Conservation (phyloP, 1,140 invertebrate species). For the Philopotamus ludificatus region DNA sequence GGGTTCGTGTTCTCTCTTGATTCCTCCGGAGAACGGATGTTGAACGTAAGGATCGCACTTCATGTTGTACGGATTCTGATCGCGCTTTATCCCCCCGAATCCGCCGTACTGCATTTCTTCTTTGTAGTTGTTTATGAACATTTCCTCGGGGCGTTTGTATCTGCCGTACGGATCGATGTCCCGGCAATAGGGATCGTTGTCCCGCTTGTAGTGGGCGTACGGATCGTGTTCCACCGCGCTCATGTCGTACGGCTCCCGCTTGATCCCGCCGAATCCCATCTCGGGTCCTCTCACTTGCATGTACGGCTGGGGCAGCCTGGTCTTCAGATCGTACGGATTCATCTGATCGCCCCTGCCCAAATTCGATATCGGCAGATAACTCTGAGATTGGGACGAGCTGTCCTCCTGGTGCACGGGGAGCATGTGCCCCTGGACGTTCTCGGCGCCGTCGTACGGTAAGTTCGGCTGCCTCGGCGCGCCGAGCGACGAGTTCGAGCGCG, state of each 20-base stretch:
- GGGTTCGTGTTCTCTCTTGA: slow-evolving; percentile 52
- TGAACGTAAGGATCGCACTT: slow-evolving; percentile 33
- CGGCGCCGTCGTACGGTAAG: slow-evolving; percentile 17
- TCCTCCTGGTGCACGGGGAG: slow-evolving; percentile 32
- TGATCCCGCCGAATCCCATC: slow-evolving; percentile 38
- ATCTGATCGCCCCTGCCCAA: slow-evolving; percentile 24
- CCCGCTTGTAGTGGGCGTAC: slow-evolving; percentile 45
- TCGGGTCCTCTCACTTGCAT: slow-evolving; percentile 36
- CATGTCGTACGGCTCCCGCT: slow-evolving; percentile 51
- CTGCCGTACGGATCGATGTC: slow-evolving; percentile 43
- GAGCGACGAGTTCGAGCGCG: slow-evolving; percentile 40
- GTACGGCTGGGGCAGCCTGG: slow-evolving; percentile 34
- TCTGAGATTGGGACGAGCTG: slow-evolving; percentile 39
- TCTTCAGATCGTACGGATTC: slow-evolving; percentile 39
- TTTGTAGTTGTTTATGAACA: slow-evolving; percentile 39
- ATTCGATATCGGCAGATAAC: slow-evolving; percentile 28
- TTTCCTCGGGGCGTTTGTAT: slow-evolving; percentile 35
- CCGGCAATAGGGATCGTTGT: slow-evolving; percentile 45
- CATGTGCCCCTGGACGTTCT: slow-evolving; percentile 15
- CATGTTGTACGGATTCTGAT: slow-evolving; percentile 32
- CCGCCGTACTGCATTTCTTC: slow-evolving; percentile 37
- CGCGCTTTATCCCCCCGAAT: slow-evolving; percentile 43
- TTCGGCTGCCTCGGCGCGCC: slow-evolving; percentile 22
- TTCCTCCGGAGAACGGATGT: slow-evolving; percentile 46
- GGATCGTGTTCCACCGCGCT: slow-evolving; percentile 43